Evolutionary conservation across 2,797 vertebrate genomes (phyloP), one percentile per base, ranked within the genome.

Genomic region (Enteromius anoplus): DNA sequence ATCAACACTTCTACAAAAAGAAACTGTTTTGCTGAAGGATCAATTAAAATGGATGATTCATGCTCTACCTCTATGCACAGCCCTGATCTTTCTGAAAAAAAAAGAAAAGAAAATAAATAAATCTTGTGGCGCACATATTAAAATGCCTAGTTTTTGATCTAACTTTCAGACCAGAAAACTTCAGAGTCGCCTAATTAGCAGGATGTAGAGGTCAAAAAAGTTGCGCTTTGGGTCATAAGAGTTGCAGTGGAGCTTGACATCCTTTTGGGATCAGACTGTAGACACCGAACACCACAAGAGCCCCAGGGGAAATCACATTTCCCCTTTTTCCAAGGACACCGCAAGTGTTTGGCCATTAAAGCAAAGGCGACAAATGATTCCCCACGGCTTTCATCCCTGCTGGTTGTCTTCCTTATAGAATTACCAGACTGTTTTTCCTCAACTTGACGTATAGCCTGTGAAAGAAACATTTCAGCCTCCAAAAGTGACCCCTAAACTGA

Each of bases 401-500:
- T 53, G 60, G 66, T 49, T 64, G 34, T 49, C 45, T 58, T 80
- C 68, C 78, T 76, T 49, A 47, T 29, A 49, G 40, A 76, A 78
- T 83, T 42, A 64, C 40, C 49, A 34, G 42, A 70, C 65, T 42
- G 37, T 37, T 42, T 55, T 75, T 37, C 37, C 68, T 78, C 72
- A 65, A 7, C 26, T 47, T 75, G 73, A 79, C 60, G 62, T 78
- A 73, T 65, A 58, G 83, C 68, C 68, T 78, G 69, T 65, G 69
- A 85, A 78, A 66, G 47, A 49, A 62, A 49, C 66, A 78, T 78
- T 71, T 71, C 65, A 53, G 23, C 70, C n/a, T 51, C 75, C 70
- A 58, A 84, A 85, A 78, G 85, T 89, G 92, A 93, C 91, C 93
- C 87, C 85, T 89, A 88, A 92, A 92, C 88, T 86, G 90, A 94